Percentiles rank a stretch among this genome's conserved stretches.
These are phyloP conservation scores for Archilochus colubris DNA, from an alignment of 2,113 vertebrate species.

Conservation along the genomic window DNA sequence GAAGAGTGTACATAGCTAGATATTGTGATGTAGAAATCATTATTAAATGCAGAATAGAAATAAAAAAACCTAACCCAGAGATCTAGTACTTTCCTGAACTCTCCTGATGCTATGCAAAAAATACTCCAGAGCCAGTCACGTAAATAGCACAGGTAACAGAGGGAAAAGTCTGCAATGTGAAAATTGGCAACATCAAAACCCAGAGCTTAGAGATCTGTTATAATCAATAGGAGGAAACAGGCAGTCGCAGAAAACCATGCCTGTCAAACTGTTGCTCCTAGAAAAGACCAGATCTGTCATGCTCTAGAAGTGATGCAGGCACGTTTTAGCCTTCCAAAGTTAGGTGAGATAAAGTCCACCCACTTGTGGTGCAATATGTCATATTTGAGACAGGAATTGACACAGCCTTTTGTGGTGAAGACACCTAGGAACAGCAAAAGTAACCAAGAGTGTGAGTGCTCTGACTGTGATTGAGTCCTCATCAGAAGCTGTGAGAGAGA, in stretches of 20 bases:
- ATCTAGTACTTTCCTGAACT: neutral
- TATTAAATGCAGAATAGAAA: neutral
- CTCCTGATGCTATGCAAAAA: neutral
- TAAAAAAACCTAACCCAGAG: neutral
- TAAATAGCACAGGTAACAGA: neutral
- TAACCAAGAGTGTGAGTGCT: neutral
- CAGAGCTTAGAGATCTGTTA: neutral
- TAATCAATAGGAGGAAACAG: neutral
- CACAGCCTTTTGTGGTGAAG: neutral
- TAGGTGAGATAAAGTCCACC: slow-evolving; percentile 20
- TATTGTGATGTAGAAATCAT: neutral
- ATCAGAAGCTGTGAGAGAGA: neutral
- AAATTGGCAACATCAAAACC: neutral
- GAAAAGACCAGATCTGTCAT: neutral
- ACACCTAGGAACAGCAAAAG: neutral
- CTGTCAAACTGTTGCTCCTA: neutral
- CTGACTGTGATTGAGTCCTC: neutral
- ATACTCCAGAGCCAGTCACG: neutral
- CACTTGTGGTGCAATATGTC: neutral
- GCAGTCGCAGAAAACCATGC: neutral
- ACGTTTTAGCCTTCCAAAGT: neutral
- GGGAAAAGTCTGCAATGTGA: neutral
- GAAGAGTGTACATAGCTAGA: neutral
- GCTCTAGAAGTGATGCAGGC: neutral
- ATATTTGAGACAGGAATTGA: neutral